Conservation (phyloP, 2,888 invertebrate species). For the Taenaris catops region DNA sequence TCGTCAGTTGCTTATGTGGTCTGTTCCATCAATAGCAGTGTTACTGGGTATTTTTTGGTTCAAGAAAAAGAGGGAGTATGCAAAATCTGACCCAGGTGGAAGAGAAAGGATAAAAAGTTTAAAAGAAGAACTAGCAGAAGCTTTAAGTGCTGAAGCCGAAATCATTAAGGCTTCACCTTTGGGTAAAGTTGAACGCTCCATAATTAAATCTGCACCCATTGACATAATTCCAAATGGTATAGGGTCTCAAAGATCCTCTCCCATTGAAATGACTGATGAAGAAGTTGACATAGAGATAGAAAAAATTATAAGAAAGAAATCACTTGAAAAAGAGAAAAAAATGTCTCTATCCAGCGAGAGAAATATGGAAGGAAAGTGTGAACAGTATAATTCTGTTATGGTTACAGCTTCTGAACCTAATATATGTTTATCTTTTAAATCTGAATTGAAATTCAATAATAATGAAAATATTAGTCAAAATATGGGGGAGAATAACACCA, state of each 20-base stretch:
- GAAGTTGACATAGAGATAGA: slow-evolving; percentile 85
- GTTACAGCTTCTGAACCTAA: slow-evolving; percentile 23
- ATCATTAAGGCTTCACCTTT: slow-evolving; percentile 63
- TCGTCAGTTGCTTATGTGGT: slow-evolving; percentile 88
- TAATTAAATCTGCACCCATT: slow-evolving; percentile 84
- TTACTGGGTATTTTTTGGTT: slow-evolving; percentile 91
- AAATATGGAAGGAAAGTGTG: slow-evolving; percentile 20
- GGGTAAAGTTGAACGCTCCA: slow-evolving; percentile 54
- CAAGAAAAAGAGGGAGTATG: slow-evolving; percentile 87
- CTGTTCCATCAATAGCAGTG: slow-evolving; percentile 88
- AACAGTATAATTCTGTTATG: slow-evolving; percentile 20
- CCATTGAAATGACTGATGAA: slow-evolving; percentile 82
- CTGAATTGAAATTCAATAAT: slow-evolving; percentile 36
- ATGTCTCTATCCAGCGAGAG: slow-evolving; percentile 48
- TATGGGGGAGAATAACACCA: slow-evolving; percentile 33
- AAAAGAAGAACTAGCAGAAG: slow-evolving; percentile 71
- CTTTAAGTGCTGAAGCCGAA: slow-evolving; percentile 57
- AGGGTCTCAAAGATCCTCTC: slow-evolving; percentile 76
- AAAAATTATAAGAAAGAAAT: slow-evolving; percentile 80
- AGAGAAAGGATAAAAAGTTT: slow-evolving; percentile 71
- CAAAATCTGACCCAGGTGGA: slow-evolving; percentile 88
- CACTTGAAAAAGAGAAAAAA: slow-evolving; percentile 61
- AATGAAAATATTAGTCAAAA: slow-evolving; percentile 32
- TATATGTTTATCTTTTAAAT: slow-evolving; percentile 39
- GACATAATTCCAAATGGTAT: slow-evolving; percentile 80